These are phyloP conservation scores for Aviceda subcristata DNA, from an alignment of 2,113 vertebrate species.

Conservation along the genomic window DNA sequence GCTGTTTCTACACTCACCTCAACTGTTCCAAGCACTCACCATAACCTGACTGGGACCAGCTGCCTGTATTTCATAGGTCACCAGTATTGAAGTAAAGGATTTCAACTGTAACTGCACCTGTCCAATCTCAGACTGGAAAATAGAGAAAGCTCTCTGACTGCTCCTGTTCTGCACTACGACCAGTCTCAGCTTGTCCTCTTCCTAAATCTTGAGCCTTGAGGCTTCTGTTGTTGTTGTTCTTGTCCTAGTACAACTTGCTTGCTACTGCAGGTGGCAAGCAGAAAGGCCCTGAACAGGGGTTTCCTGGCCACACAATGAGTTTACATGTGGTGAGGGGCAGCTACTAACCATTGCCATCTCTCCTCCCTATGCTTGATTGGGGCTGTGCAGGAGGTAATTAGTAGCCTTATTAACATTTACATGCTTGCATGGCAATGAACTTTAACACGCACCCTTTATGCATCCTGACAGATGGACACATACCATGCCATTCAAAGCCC, in stretches of 20 bases:
- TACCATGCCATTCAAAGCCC: not conserved
- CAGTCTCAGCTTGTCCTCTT: not conserved
- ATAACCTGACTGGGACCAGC: not conserved
- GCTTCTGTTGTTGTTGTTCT: not conserved
- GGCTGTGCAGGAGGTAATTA: not conserved
- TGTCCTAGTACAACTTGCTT: not conserved
- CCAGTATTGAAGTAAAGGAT: not conserved
- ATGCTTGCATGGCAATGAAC: not conserved
- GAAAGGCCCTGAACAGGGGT: not conserved
- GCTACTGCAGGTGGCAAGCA: not conserved
- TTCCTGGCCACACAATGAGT: not conserved
- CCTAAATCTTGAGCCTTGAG: not conserved
- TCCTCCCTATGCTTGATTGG: not conserved
- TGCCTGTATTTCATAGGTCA: not conserved
- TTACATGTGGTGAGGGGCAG: not conserved
- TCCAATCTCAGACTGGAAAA: not conserved
- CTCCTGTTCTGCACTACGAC: not conserved
- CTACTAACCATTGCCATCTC: not conserved
- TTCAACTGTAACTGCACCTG: not conserved
- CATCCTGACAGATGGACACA: not conserved
- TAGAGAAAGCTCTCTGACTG: not conserved
- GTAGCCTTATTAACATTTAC: not conserved
- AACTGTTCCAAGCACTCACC: not conserved
- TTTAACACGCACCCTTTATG: not conserved
- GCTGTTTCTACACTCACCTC: not conserved